phyloP scores from a whole-genome alignment of 2,888 invertebrate genomes.

The Frankliniella intonsa region DNA sequence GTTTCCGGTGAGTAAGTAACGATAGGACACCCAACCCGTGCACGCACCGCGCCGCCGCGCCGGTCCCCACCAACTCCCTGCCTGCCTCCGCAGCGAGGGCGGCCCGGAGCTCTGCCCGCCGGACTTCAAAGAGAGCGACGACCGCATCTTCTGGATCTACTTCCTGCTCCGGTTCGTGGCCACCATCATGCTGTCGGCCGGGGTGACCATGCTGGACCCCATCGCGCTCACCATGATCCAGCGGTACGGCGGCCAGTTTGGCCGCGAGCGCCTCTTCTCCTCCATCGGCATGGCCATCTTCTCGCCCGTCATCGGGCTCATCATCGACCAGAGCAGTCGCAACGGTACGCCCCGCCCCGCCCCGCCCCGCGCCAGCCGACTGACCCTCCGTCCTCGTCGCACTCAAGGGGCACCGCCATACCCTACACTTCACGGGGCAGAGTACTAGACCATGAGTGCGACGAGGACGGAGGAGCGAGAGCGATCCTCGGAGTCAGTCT shows the following conservation, averaged over 20 bases:
- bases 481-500: no score
- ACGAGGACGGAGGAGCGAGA: no score
- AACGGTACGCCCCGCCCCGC: slow-evolving; percentile 35
- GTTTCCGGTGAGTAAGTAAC: slow-evolving; percentile 53
- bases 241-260: slow-evolving; percentile 76
- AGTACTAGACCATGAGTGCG: no score
- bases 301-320: slow-evolving; percentile 71
- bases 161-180: slow-evolving; percentile 73
- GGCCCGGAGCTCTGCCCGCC: slow-evolving; percentile 75
- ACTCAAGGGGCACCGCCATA: no score
- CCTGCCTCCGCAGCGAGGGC: slow-evolving; percentile 55
- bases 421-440: no score
- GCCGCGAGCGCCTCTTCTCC: slow-evolving; percentile 72
- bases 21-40: not conserved
- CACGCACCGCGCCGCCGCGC: no score
- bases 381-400: slow-evolving; percentile 43
- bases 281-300: slow-evolving; percentile 79
- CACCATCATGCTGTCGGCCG: slow-evolving; percentile 74
- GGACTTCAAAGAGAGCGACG: slow-evolving; percentile 71
- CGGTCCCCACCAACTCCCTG: no score
- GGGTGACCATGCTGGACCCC: slow-evolving; percentile 85
- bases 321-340: slow-evolving; percentile 67
- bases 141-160: slow-evolving; percentile 76
- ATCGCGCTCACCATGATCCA: slow-evolving; percentile 82
- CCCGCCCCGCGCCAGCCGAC: not conserved